Conservation (phyloP, 1,140 invertebrate genomes). For the Drosophila tristis region DNA sequence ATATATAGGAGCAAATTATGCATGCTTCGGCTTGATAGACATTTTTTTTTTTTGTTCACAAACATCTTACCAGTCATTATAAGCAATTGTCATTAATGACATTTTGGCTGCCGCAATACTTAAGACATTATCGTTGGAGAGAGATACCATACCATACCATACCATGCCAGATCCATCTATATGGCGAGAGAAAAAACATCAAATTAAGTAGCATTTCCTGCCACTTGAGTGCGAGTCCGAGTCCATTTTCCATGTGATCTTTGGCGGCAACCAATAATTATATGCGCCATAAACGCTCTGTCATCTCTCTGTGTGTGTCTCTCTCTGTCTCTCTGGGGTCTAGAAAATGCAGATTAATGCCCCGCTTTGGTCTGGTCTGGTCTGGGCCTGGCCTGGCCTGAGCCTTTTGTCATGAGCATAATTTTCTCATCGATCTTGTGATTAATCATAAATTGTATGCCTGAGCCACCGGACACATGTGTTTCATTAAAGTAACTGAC, state of each 20-base stretch:
- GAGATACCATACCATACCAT: too few relatives aligned
- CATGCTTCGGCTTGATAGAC: conserved; percentile 49
- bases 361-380: conserved; percentile 35
- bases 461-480: conserved; percentile 40
- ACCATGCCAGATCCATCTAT: neutral
- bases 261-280: conserved; percentile 79
- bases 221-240: conserved; percentile 48
- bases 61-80: conserved; percentile 71
- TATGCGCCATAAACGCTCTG: conserved; percentile 80
- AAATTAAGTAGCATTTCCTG: conserved; percentile 82
- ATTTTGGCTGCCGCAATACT: conserved; percentile 71
- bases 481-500: conserved; percentile 75
- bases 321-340: conserved; percentile 42
- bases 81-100: conserved; percentile 80
- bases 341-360: conserved; percentile 81
- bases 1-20: conserved; percentile 56
- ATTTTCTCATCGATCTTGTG: conserved; percentile 83
- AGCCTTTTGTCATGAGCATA: conserved; percentile 77
- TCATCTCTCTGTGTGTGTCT: conserved; percentile 36
- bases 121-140: conserved; percentile 60
- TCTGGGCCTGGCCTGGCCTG: neutral
- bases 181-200: conserved; percentile 39
- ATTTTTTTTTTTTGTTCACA: conserved; percentile 22
- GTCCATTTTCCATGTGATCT: conserved; percentile 66
- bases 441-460: conserved; percentile 80